Evolutionary conservation across 2,797 vertebrate species (phyloP), one percentile per base, ranked within the genome.

Genomic region (Tokudaia tokunoshimensis): DNA sequence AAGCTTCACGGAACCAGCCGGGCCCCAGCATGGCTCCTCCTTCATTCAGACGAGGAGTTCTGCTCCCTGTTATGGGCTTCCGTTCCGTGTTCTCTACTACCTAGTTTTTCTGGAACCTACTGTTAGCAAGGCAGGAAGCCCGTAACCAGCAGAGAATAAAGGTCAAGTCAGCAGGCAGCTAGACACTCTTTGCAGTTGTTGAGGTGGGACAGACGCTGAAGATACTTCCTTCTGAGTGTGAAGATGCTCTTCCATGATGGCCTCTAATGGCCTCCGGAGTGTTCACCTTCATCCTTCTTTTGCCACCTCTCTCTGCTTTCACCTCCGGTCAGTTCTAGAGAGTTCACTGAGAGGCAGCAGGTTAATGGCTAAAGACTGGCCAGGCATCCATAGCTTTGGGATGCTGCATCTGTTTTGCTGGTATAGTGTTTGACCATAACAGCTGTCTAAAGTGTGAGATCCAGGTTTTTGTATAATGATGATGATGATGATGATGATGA

Each of bases 151-250:
- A 41, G 74, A 87, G 80, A 70, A 3, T 65, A 7, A 11, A 31
- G 75, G 79, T 7, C 19, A 89, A n/a, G 57, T 26, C 61, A 72
- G 22, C 4, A n/a, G 57, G 15, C 20, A n/a, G 3, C 0, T 4
- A 47, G 47, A 26, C 8, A 0, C 6, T 80, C 57, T 37, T 44
- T 50, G 31, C 6, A 17, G 3, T 4, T 47, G 41, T 55, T 37
- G 12, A 44, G 29, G 1, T 0, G 17, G 0, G 19, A 11, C 6
- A 41, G 37, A 1, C 59, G 0, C 0, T 0, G 13, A 20, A 41
- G 29, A 14, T 20, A 52, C 44, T 17, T 24, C 31, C 83, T 79
- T 5, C 0, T 34, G 78, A 65, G 10, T 2, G 0, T 26, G 14
- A 47, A 22, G 24, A 29, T 14, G 22, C 19, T 15, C 0, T 34